A percentile compares a stretch with the other conserved stretches of the same genome.
phyloP scores from a whole-genome alignment of 2,888 invertebrate species.

The Coelinius sp. region DNA sequence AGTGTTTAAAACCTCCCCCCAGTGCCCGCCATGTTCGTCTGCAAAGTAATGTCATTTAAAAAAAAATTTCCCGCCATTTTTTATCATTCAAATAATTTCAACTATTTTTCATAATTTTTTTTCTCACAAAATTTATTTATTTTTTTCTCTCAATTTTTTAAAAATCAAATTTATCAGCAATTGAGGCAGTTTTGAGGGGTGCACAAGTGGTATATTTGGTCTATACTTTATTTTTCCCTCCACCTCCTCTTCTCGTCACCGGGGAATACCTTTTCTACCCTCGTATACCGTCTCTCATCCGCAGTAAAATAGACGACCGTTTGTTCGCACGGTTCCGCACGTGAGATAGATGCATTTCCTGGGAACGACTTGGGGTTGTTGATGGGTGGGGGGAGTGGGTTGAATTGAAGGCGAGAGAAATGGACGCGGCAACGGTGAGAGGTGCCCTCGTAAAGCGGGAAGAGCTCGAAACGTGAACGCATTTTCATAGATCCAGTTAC shows the following conservation, averaged over 20 bases:
- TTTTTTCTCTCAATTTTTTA: no score
- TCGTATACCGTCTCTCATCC: conserved; percentile 48
- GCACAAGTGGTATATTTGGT: conserved; percentile 22
- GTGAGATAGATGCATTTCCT: conserved; percentile 50
- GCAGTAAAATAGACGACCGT: conserved; percentile 53
- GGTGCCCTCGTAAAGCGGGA: conserved; percentile 49
- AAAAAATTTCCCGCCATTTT: not conserved
- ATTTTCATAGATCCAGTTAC: conserved; percentile 53
- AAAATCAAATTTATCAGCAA: not conserved
- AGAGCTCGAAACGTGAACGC: conserved; percentile 49
- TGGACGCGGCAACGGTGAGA: conserved; percentile 48
- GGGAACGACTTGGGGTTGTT: conserved; percentile 31
- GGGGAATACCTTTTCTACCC: conserved; percentile 35
- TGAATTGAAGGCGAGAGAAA: conserved; percentile 40
- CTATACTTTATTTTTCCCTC: conserved; percentile 29
- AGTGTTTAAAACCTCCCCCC: conserved; percentile 42
- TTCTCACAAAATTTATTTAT: no score
- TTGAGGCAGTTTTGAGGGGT: not conserved
- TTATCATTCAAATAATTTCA: not conserved
- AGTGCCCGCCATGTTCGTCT: conserved; percentile 4
- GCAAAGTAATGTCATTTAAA: not conserved
- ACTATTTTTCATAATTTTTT: not conserved
- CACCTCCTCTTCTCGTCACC: conserved; percentile 17
- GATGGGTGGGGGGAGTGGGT: conserved; percentile 33
- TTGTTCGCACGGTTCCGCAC: conserved; percentile 50